phyloP scores from a whole-genome alignment of 2,888 invertebrate genomes.

The Drosophila peninsularis region DNA sequence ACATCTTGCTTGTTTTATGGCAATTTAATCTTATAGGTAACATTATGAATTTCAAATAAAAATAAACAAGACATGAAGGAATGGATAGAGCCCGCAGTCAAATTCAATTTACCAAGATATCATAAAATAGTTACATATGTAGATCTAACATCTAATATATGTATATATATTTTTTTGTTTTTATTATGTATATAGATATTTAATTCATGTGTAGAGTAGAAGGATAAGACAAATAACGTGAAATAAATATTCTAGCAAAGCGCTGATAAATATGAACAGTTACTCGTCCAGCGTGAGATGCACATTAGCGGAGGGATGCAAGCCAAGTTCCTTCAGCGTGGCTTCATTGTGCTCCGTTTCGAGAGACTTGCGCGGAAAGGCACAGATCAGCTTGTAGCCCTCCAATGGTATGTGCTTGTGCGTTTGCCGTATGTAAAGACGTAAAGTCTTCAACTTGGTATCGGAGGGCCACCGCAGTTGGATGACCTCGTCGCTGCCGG shows the following conservation, averaged over 20 bases:
- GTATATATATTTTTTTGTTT: conserved; percentile 26
- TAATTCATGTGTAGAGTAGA: conserved; percentile 41
- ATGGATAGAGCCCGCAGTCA: not conserved
- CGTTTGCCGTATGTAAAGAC: conserved; percentile 79
- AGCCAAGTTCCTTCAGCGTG: conserved; percentile 81
- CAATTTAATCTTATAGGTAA: not conserved
- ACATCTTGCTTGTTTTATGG: not conserved
- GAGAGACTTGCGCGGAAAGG: conserved; percentile 83
- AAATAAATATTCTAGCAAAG: conserved; percentile 45
- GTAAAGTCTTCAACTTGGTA: conserved; percentile 80
- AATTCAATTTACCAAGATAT: conserved; percentile 29
- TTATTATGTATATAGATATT: conserved; percentile 42
- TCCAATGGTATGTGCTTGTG: conserved; percentile 82
- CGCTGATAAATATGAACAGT: conserved; percentile 21
- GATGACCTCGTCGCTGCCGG: conserved; percentile 78
- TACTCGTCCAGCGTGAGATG: conserved; percentile 84
- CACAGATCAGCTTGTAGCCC: conserved; percentile 83
- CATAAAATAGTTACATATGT: too few relatives aligned
- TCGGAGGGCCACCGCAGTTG: conserved; percentile 84
- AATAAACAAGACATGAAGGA: not conserved
- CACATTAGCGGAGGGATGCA: conserved; percentile 84
- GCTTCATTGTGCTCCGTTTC: conserved; percentile 77
- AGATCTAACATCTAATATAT: too few relatives aligned
- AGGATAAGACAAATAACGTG: conserved; percentile 31
- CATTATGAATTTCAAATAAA: not conserved